Evolutionary conservation across 2,113 vertebrate genomes (phyloP).

Genomic region (Oceanites oceanicus): DNA sequence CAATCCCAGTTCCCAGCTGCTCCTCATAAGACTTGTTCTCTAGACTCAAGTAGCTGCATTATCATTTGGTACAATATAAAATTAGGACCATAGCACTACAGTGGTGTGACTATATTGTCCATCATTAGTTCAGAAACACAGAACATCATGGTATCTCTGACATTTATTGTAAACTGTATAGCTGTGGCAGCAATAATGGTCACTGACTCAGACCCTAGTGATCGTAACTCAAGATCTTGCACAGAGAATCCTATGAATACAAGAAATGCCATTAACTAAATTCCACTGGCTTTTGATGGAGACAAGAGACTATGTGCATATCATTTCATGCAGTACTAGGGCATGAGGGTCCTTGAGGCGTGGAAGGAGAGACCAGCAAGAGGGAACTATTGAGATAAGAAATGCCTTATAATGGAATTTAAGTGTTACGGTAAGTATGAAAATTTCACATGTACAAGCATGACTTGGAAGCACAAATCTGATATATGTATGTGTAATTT

Average conservation of each 20-base stretch:
- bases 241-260: neutral
- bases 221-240: neutral
- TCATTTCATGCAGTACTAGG: neutral
- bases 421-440: neutral
- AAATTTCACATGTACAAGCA: neutral
- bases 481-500: neutral
- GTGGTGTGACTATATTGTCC: accelerated
- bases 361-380: neutral
- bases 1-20: neutral
- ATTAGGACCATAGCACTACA: neutral
- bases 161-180: neutral
- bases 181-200: neutral
- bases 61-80: neutral
- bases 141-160: neutral
- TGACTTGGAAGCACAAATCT: neutral
- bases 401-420: neutral
- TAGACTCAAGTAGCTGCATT: neutral
- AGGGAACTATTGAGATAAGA: neutral
- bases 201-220: neutral
- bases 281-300: neutral
- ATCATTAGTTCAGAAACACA: neutral
- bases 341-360: neutral
- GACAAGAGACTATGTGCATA: neutral
- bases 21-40: neutral
- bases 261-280: neutral